These are phyloP conservation scores for Saturnia japonica DNA, from an alignment of 2,888 invertebrate genomes.

Conservation along the genomic window DNA sequence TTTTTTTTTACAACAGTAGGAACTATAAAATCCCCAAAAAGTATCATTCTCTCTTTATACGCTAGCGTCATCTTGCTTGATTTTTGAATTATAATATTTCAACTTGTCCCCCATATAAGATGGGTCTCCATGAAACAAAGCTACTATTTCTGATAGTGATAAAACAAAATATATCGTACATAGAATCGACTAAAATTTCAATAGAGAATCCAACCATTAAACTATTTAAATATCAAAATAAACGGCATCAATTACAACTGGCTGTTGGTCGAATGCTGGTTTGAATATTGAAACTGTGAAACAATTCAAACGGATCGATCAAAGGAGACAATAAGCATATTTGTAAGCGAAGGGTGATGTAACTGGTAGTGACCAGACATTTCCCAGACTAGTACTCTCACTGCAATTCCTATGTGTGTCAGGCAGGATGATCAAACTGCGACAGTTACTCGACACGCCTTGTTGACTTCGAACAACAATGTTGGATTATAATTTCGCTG, in stretches of 20 bases:
- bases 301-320: constrained; percentile 9
- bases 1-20: too few species aligned
- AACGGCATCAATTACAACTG: neutral
- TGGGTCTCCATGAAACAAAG: too few species aligned
- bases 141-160: neutral
- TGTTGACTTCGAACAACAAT: constrained; percentile 26
- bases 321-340: constrained; percentile 43
- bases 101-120: too few species aligned
- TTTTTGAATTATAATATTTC: too few species aligned
- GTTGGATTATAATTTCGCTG: constrained; percentile 27
- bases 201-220: neutral
- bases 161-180: neutral
- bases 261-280: constrained; percentile 16
- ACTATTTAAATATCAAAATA: neutral
- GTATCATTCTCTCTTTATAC: too few species aligned
- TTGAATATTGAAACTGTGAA: constrained; percentile 4
- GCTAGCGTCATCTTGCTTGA: too few species aligned
- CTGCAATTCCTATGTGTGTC: constrained; percentile 48
- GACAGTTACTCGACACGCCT: constrained; percentile 41
- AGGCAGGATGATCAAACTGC: constrained; percentile 35
- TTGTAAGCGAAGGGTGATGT: constrained; percentile 42
- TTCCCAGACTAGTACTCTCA: constrained; percentile 45
- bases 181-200: neutral
- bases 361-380: constrained; percentile 33
- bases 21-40: too few species aligned